Evolutionary conservation across 2,888 invertebrate species (phyloP).

Genomic region (Caenorhabditis japonica): DNA sequence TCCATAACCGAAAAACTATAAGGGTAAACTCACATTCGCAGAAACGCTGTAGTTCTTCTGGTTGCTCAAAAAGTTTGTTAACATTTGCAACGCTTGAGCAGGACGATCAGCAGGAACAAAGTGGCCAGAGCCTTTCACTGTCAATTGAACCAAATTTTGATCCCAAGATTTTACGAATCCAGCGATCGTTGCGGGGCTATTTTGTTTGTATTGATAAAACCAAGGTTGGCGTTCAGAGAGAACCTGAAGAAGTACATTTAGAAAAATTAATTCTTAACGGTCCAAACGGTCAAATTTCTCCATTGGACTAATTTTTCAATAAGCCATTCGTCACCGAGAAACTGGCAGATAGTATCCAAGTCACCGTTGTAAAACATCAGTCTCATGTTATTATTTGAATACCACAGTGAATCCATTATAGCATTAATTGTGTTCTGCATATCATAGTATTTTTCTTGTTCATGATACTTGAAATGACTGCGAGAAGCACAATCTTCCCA

Average conservation of each 20-base stretch:
- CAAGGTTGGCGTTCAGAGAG: slow-evolving; percentile 47
- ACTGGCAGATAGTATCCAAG: slow-evolving; percentile 62
- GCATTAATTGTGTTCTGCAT: slow-evolving; percentile 56
- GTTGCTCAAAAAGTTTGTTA: slow-evolving; percentile 66
- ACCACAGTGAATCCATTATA: slow-evolving; percentile 54
- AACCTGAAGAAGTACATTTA: slow-evolving; percentile 9
- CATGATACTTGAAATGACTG: slow-evolving; percentile 43
- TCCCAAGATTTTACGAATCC: slow-evolving; percentile 58
- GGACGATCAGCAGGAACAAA: slow-evolving; percentile 66
- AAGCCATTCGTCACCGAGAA: slow-evolving; percentile 63
- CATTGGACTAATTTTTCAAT: slow-evolving; percentile 46
- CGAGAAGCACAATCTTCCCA: slow-evolving; percentile 49
- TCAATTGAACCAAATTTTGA: slow-evolving; percentile 54
- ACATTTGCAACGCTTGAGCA: slow-evolving; percentile 68
- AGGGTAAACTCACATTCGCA: slow-evolving; percentile 21
- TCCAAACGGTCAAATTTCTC: slow-evolving; percentile 53
- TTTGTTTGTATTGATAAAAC: slow-evolving; percentile 41
- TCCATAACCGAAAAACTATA: too few species aligned
- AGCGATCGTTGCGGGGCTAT: slow-evolving; percentile 48
- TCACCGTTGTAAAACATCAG: slow-evolving; percentile 65
- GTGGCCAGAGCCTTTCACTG: slow-evolving; percentile 65
- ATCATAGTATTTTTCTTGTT: slow-evolving; percentile 61
- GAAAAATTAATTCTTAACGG: background rate
- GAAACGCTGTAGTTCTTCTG: slow-evolving; percentile 61
- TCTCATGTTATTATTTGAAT: slow-evolving; percentile 54